Conservation (phyloP, 2,888 invertebrate species). For the Thereva nobilitata region DNA sequence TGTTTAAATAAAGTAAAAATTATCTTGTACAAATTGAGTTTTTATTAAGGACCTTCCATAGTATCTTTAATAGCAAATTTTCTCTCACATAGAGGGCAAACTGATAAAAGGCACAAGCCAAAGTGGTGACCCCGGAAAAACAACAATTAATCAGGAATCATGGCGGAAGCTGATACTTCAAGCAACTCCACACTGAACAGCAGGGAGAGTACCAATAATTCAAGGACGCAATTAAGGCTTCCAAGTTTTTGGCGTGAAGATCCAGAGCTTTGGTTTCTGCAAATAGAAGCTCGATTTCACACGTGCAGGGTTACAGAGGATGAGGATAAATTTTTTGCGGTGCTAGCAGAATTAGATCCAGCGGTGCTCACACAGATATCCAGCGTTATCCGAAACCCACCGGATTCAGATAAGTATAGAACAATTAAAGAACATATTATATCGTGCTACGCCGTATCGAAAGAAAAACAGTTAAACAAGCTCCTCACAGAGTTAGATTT, state of each 20-base stretch:
- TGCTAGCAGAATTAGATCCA: not conserved
- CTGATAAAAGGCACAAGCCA: too few relatives aligned
- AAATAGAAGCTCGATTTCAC: conserved; percentile 2
- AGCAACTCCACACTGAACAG: not conserved
- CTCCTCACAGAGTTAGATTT: not conserved
- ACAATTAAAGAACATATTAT: conserved; percentile 3
- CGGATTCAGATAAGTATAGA: not conserved
- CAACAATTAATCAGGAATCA: too few relatives aligned
- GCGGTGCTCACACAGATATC: not conserved
- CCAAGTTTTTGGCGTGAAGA: conserved; percentile 4
- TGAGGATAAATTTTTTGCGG: conserved; percentile 7
- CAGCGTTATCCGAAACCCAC: not conserved
- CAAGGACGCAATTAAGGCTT: not conserved
- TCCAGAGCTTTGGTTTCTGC: too few relatives aligned
- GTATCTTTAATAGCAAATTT: too few relatives aligned
- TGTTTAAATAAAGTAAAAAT: too few relatives aligned
- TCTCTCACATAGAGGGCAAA: too few relatives aligned
- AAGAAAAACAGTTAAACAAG: conserved; percentile 1
- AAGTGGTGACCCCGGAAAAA: too few relatives aligned
- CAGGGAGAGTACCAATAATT: not conserved
- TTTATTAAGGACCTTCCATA: too few relatives aligned
- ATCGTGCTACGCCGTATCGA: not conserved
- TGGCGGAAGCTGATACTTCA: too few relatives aligned
- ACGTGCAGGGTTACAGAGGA: not conserved
- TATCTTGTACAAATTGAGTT: too few relatives aligned